Evolutionary conservation across 2,888 invertebrate species (phyloP).

Genomic region (Drosophila ezoana): DNA sequence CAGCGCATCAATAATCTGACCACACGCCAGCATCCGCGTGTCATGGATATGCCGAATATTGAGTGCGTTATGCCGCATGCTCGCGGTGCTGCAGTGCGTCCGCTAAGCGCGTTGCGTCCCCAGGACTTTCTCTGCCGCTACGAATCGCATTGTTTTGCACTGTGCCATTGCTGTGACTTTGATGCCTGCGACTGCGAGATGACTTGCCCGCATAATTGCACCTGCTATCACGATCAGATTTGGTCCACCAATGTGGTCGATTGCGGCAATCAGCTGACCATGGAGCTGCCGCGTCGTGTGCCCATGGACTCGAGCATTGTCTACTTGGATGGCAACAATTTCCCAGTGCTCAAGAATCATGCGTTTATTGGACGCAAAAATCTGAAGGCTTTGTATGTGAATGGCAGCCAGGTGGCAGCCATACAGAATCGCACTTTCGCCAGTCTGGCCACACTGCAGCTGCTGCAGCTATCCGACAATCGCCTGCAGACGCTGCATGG

Average conservation of each 20-base stretch:
- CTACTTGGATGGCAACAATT: constrained; percentile 95
- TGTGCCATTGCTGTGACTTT: constrained; percentile 98
- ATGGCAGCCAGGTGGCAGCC: constrained; percentile 92
- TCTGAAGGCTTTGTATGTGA: constrained; percentile 93
- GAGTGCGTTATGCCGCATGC: constrained; percentile 95
- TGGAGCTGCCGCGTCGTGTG: constrained; percentile 92
- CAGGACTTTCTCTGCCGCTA: constrained; percentile 96
- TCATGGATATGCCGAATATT: constrained; percentile 95
- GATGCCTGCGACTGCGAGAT: constrained; percentile 99
- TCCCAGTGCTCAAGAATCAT: constrained; percentile 93
- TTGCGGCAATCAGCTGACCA: constrained; percentile 92
- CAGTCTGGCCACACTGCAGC: constrained; percentile 92
- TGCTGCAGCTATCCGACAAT: constrained; percentile 94
- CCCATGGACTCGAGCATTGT: constrained; percentile 98
- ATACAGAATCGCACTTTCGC: constrained; percentile 97
- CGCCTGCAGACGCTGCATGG: constrained; percentile 92
- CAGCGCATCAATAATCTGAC: constrained; percentile 95
- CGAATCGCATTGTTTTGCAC: constrained; percentile 96
- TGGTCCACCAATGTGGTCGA: constrained; percentile 97
- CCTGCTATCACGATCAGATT: constrained; percentile 97
- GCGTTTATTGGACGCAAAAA: constrained; percentile 97
- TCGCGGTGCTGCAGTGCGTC: constrained; percentile 92
- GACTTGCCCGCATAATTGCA: constrained; percentile 97
- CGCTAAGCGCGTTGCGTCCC: constrained; percentile 91
- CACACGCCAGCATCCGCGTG: constrained; percentile 92